Evolutionary conservation across 1,140 invertebrate genomes (phyloP).

Genomic region (Gonatopus flavifemur): DNA sequence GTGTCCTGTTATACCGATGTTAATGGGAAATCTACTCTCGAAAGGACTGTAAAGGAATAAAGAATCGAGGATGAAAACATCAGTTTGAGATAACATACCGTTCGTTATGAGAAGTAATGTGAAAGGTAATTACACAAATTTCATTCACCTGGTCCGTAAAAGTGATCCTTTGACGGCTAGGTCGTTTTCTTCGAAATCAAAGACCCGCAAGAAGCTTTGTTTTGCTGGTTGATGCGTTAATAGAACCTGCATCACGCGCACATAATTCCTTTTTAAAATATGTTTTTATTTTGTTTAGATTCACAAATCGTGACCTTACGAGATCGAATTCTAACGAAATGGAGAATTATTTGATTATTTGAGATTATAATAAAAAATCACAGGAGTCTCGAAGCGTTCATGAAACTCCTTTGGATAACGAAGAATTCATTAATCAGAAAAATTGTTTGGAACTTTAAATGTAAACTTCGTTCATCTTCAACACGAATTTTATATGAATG

Average conservation of each 20-base stretch:
- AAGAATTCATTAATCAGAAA: too few species aligned
- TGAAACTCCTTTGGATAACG: too few species aligned
- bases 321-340: too few species aligned
- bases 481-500: too few species aligned
- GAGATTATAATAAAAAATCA: too few species aligned
- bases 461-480: too few species aligned
- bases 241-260: slow-evolving; percentile 73
- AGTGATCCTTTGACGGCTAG: slow-evolving; percentile 74
- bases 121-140: slow-evolving; percentile 33
- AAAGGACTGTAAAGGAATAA: slow-evolving; percentile 68
- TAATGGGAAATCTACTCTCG: slow-evolving; percentile 93
- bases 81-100: slow-evolving; percentile 5
- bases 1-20: slow-evolving; percentile 93
- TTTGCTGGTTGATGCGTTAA: slow-evolving; percentile 86
- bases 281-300: too few species aligned
- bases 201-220: slow-evolving; percentile 88
- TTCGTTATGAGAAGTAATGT: slow-evolving; percentile 10
- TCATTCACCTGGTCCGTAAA: slow-evolving; percentile 69
- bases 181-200: slow-evolving; percentile 85
- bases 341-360: too few species aligned
- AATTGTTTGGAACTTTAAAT: too few species aligned
- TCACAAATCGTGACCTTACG: too few species aligned
- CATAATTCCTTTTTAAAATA: too few species aligned
- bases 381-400: too few species aligned
- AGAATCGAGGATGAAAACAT: neutral